Conservation (phyloP, 2,113 vertebrate genomes). For the Aegithalos caudatus region DNA sequence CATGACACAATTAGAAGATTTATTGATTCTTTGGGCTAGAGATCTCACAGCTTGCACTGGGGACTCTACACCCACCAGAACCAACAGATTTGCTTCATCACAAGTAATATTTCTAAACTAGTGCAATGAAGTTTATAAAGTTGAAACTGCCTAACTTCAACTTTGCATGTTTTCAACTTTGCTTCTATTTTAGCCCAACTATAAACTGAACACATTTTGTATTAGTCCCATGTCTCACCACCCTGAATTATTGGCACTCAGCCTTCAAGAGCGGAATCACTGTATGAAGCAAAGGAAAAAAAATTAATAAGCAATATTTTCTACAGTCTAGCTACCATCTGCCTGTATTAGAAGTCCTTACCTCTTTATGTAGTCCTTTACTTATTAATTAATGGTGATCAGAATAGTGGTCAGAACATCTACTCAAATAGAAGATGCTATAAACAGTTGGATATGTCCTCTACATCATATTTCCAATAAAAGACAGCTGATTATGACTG, state of each 20-base stretch:
- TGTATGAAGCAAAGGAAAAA: slow-evolving; percentile 3
- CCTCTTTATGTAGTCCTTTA: background rate
- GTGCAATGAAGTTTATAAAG: slow-evolving; percentile 40
- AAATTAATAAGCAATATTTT: slow-evolving; percentile 20
- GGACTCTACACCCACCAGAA: slow-evolving; percentile 61
- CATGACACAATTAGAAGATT: slow-evolving; percentile 75
- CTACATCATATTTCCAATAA: background rate
- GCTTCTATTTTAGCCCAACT: slow-evolving; percentile 61
- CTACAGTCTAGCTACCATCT: slow-evolving; percentile 28
- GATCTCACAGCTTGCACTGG: slow-evolving; percentile 71
- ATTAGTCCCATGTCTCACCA: slow-evolving; percentile 51
- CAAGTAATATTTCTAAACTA: slow-evolving; percentile 52
- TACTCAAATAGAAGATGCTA: background rate
- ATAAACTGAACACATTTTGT: slow-evolving; percentile 46
- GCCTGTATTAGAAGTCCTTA: background rate
- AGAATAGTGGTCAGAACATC: background rate
- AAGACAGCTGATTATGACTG: background rate
- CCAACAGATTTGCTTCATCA: slow-evolving; percentile 65
- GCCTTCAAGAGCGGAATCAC: slow-evolving; percentile 9
- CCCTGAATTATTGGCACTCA: slow-evolving; percentile 2
- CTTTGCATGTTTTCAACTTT: slow-evolving; percentile 63
- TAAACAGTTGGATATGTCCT: background rate
- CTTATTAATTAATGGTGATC: background rate
- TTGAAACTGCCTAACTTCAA: slow-evolving; percentile 63
- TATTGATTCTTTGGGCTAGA: slow-evolving; percentile 75